Percentiles rank a stretch among this genome's conserved stretches.
Evolutionary conservation across 2,113 vertebrate genomes (phyloP).

Genomic region (Otis tarda): DNA sequence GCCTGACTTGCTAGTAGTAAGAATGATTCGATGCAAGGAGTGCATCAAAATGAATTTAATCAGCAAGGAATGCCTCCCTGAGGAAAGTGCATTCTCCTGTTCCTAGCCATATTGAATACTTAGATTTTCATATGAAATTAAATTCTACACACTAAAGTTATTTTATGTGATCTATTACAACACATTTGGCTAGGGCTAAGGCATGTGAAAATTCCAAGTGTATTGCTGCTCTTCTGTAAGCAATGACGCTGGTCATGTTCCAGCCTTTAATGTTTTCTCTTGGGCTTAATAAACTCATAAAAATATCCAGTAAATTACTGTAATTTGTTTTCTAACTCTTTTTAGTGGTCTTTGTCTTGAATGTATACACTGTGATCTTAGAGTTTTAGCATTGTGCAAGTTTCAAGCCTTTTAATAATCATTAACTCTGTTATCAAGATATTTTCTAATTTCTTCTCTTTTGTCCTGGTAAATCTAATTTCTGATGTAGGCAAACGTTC

Average conservation of each 20-base stretch:
- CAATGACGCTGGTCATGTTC: background rate
- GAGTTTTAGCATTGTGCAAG: background rate
- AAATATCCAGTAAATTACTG: constrained; percentile 11
- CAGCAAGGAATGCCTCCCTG: background rate
- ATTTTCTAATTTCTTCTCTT: constrained; percentile 58
- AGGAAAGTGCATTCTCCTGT: background rate
- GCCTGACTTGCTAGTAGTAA: background rate
- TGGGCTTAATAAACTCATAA: constrained; percentile 29
- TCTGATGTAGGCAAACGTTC: constrained; percentile 61
- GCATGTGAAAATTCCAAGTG: background rate
- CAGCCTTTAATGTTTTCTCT: background rate
- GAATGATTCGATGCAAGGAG: background rate
- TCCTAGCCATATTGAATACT: background rate
- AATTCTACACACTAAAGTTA: background rate
- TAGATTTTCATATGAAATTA: background rate
- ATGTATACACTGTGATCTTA: background rate
- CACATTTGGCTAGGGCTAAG: background rate
- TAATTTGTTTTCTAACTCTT: constrained; percentile 15
- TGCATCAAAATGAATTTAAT: too few relatives aligned
- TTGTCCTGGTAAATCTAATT: constrained; percentile 62
- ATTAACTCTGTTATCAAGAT: constrained; percentile 43
- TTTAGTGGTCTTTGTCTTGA: background rate
- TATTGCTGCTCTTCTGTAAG: background rate
- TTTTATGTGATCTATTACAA: background rate
- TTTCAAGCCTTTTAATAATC: constrained; percentile 43